phyloP scores from a whole-genome alignment of 2,797 vertebrate species.

The Myoxocephalus aenaeus region DNA sequence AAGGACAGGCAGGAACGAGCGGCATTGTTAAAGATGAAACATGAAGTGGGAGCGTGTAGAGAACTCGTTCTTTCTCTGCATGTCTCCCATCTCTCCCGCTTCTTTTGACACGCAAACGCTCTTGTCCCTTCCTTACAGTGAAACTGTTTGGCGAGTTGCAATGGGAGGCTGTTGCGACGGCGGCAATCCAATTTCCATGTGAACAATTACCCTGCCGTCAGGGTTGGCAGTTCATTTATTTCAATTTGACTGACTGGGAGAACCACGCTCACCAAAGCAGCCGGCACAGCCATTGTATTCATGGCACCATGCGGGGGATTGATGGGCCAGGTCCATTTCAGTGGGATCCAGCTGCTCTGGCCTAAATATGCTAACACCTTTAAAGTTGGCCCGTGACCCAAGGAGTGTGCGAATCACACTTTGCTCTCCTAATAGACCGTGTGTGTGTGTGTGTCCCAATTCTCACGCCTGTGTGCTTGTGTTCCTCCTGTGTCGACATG shows the following conservation, averaged over 20 bases:
- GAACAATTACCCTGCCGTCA: constrained; percentile 85
- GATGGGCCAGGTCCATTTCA: constrained; percentile 60
- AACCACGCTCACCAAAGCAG: constrained; percentile 66
- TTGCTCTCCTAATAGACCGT: constrained; percentile 10
- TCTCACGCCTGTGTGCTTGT: constrained; percentile 32
- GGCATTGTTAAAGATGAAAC: constrained; percentile 66
- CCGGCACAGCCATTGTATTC: constrained; percentile 70
- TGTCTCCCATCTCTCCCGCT: constrained; percentile 35
- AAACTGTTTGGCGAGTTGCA: constrained; percentile 72
- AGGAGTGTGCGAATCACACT: constrained; percentile 41
- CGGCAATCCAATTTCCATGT: constrained; percentile 85
- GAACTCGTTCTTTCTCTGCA: constrained; percentile 51
- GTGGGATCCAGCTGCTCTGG: constrained; percentile 70
- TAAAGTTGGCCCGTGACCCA: constrained; percentile 65
- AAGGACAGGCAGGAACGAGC: constrained; percentile 42
- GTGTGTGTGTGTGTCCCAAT: constrained; percentile 28
- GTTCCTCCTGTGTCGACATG: constrained; percentile 37
- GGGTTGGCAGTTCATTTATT: constrained; percentile 87
- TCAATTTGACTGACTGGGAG: constrained; percentile 84
- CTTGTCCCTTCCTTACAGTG: constrained; percentile 55
- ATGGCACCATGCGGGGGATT: constrained; percentile 56
- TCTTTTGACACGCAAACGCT: constrained; percentile 55
- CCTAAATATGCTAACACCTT: constrained; percentile 72
- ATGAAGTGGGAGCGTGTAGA: constrained; percentile 56
- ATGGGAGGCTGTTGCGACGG: constrained; percentile 73